Evolutionary conservation across 1,140 invertebrate genomes (phyloP), one percentile per base, ranked within the genome.

Genomic region (Xylocopa sonorina): DNA sequence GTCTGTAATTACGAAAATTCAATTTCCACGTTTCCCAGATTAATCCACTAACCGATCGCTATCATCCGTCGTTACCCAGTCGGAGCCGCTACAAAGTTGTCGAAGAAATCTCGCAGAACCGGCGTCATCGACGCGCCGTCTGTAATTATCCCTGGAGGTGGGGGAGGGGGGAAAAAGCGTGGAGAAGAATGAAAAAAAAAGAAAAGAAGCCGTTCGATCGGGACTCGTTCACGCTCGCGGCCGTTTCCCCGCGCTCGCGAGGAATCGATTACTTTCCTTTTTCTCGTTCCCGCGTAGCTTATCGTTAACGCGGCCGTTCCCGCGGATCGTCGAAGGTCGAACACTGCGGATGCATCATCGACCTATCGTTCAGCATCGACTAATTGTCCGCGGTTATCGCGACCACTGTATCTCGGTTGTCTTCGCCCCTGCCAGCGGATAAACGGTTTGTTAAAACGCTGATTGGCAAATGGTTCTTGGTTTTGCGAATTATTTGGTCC

Each of bases 311-410:
- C 69, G 46, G 62, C 29, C 71, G 80, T 78, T 63, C 67, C 51
- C 66, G 76, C 66, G 64, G 83, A 80, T 73, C 67, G 38, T 34
- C 66, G 68, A 89, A 89, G 88, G 88, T 85, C 84, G 86, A 57
- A 78, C 43, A 41, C 21, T 68, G 66, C 55, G 55, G 67, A 82
- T 75, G 50, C 77, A 75, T 50, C 50, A 50, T 32, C 68, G 64
- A 85, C 57, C 80, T 77, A 86, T 83, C 84, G 82, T 71, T 83
- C 63, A 73, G 68, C 67, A 68, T 81, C 73, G 66, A 69, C 51
- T 80, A 86, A 87, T 87, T 87, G 83, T 86, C 71, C 53, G 64
- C 81, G 78, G 27, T 66, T 72, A 69, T 68, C 63, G 60, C 21
- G 43, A 16, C 50, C n/a, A 60, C 58, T 41, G 24, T n/a, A 46